phyloP scores from a whole-genome alignment of 2,888 invertebrate species.

The Pyrocoelia pectoralis region DNA sequence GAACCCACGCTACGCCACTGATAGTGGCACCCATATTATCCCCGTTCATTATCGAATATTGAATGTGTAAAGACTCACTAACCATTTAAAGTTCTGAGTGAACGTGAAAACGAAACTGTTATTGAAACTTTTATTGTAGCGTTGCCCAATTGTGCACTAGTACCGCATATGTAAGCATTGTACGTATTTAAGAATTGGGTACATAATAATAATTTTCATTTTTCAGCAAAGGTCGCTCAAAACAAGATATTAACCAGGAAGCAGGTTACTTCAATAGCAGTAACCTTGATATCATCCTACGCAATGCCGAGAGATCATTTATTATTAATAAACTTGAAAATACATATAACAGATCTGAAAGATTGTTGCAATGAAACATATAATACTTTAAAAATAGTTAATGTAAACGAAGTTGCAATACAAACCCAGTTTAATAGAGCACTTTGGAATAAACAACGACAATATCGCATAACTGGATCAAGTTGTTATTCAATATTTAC shows the following conservation, averaged over 20 bases:
- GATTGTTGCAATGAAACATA: background rate
- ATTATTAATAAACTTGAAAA: conserved; percentile 5
- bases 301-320: background rate
- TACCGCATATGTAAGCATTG: too few species aligned
- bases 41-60: background rate
- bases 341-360: background rate
- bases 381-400: conserved; percentile 2
- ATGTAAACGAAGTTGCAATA: conserved; percentile 5
- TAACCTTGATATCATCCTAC: background rate
- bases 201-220: too few species aligned
- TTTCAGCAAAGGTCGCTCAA: too few species aligned
- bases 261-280: too few species aligned
- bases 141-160: too few species aligned
- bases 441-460: conserved; percentile 8
- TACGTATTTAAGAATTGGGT: too few species aligned
- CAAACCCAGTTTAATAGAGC: background rate
- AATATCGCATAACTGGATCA: conserved; percentile 10
- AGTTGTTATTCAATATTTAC: conserved; percentile 16
- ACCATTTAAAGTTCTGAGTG: background rate
- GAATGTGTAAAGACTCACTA: background rate
- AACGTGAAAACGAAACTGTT: too few species aligned
- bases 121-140: too few species aligned
- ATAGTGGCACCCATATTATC: too few species aligned
- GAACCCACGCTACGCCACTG: too few species aligned
- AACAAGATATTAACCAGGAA: too few species aligned